Evolutionary conservation across 2,888 invertebrate genomes (phyloP).

Genomic region (Protophormia terraenovae): DNA sequence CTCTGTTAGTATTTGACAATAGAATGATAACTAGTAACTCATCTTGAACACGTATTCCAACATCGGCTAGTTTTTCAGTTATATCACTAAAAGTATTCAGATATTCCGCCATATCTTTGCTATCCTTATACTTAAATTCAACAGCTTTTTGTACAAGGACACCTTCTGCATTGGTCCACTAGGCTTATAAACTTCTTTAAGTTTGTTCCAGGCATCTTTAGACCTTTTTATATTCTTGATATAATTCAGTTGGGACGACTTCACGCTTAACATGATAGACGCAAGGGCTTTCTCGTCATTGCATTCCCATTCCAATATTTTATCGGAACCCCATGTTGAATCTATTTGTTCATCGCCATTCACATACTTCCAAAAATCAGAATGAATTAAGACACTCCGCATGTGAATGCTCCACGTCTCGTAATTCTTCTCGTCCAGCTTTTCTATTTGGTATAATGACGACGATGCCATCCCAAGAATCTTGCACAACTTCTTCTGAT

Average conservation of each 20-base stretch:
- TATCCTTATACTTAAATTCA: conserved; percentile 47
- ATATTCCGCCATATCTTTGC: conserved; percentile 4
- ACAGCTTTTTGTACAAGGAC: conserved; percentile 49
- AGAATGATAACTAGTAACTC: no score
- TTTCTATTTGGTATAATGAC: background rate
- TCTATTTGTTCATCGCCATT: conserved; percentile 13
- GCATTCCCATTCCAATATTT: conserved; percentile 31
- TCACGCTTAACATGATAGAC: conserved; percentile 43
- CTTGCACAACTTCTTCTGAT: no score
- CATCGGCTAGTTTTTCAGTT: conserved; percentile 34
- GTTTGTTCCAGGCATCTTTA: conserved; percentile 44
- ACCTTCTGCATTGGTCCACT: conserved; percentile 53
- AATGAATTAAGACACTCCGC: conserved; percentile 32
- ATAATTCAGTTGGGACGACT: conserved; percentile 37
- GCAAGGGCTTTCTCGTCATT: conserved; percentile 50
- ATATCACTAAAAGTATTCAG: conserved; percentile 11
- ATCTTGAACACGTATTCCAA: conserved; percentile 42
- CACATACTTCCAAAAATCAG: conserved; percentile 18
- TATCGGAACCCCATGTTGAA: background rate
- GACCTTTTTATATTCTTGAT: conserved; percentile 31
- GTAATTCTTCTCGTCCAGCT: conserved; percentile 41
- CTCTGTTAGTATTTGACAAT: no score
- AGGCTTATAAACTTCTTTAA: conserved; percentile 46
- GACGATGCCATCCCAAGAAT: no score
- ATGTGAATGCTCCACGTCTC: conserved; percentile 42